Evolutionary conservation across 2,797 vertebrate genomes (phyloP), one percentile per base, ranked within the genome.

Genomic region (Synanceia verrucosa): DNA sequence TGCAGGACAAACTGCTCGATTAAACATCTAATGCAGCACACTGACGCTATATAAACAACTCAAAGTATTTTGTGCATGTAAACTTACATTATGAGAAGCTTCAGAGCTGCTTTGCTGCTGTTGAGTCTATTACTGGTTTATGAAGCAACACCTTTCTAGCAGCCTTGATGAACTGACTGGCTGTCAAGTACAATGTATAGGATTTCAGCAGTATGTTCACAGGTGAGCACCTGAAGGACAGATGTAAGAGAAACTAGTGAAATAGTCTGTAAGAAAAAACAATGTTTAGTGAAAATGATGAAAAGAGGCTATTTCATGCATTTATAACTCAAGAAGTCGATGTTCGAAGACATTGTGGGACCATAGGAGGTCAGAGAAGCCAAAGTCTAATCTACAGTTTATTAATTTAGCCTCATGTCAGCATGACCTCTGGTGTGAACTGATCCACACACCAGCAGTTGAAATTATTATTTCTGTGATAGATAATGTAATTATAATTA

Each of bases 161-260:
- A 68, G 55, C 51, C 33, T 9, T 34, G 59, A 9, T 3, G n/a
- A 73, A 65, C 41, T 48, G 57, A 41, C 61, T 44, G 26, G 24
- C 43, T 65, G 73, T 50, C 59, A 73, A 70, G 41, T 31, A 64
- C 66, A 67, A 65, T 50, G 66, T 59, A 39, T 18, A 18, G 7
- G 47, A 76, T 9, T 72, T 28, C 33, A 51, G 41, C 60, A 31
- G 50, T 37, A 36, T 58, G 50, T 56, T 74, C 55, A 23, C 63
- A 61, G n/a, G 31, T 48, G 57, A 78, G 58, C 36, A 64, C 66
- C 44, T 47, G 56, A 75, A 64, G 19, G 51, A 53, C 0, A 23
- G 18, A 61, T 19, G 34, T 37, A 21, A 59, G 10, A 66, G 48
- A 52, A 75, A 59, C 1, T 24, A 18, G 14, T 10, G 3, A 70